Evolutionary conservation across 2,888 invertebrate genomes (phyloP).

Genomic region (Leucania comma): DNA sequence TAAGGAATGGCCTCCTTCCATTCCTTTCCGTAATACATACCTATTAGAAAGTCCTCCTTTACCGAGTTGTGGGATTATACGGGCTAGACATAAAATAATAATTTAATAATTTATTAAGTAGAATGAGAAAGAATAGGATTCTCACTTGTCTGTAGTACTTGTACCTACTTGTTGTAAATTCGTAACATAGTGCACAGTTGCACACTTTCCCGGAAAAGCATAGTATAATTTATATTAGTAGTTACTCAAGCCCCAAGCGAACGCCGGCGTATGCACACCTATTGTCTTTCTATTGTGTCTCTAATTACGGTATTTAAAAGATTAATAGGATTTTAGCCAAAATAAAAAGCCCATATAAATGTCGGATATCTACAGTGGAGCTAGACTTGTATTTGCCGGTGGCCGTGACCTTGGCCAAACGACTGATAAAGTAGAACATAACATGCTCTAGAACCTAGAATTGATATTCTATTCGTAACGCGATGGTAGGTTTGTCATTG

Average conservation of each 20-base stretch:
- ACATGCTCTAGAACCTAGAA: slow-evolving; percentile 33
- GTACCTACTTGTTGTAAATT: too few species aligned
- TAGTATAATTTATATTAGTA: background rate
- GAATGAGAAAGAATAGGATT: background rate
- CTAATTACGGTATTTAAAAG: too few species aligned
- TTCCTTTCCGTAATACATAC: too few species aligned
- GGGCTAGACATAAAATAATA: too few species aligned
- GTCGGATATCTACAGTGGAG: slow-evolving; percentile 6
- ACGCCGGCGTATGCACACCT: too few species aligned
- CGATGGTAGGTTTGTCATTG: slow-evolving; percentile 4
- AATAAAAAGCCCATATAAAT: background rate
- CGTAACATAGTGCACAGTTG: background rate
- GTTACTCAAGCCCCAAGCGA: too few species aligned
- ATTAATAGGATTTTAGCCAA: background rate
- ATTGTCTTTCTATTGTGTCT: too few species aligned
- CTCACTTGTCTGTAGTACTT: too few species aligned
- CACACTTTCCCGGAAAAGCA: background rate
- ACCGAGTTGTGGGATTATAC: too few species aligned
- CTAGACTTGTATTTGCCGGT: slow-evolving; percentile 26
- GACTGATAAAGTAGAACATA: slow-evolving; percentile 44
- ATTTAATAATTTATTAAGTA: too few species aligned
- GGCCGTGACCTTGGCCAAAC: slow-evolving; percentile 47
- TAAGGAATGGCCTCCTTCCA: too few species aligned
- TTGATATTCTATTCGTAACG: slow-evolving; percentile 26
- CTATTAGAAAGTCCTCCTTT: too few species aligned